Base-by-base conservation (phyloP, 2,797 vertebrate genomes). In the Telmatherina bonti region DNA sequence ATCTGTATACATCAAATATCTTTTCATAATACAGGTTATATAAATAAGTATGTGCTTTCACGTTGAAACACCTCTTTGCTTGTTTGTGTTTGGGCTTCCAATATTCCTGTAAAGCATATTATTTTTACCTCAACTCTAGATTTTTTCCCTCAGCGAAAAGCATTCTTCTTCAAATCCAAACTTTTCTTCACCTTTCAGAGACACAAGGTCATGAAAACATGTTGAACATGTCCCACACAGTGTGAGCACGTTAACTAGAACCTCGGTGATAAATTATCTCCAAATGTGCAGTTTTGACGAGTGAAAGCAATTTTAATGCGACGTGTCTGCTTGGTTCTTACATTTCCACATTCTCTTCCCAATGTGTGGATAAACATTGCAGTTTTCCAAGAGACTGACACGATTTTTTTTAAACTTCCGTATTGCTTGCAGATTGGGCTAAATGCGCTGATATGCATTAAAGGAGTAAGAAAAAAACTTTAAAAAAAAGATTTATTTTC, bases 341-440 rank as follows among this genome's bases (percentile, higher is more conserved):
- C 51, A 47, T 59, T 72, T 69, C 69, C 47, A 43, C 24, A 20
- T 70, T 9, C 24, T 63, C 15, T 24, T 43, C n/a, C 24, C 52
- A 20, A 49, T 24, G 20, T 51, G 56, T 33, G 52, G 59, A 78
- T 1, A 2, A 49, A 53, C 49, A 52, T 49, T 69, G 38, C 62
- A 59, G 69, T 33, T 70, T 59, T 57, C 49, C 62, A 29, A 74
- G 70, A 81, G 71, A 76, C 57, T 67, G 60, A 82, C 70, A 86
- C 49, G 49, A 82, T 83, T 76, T 82, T 76, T 82, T 69, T 72
- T 78, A 49, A 78, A 58, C 74, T 86, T 82, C 74, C 74, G 45
- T 57, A 77, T 61, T 83, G 70, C 85, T 84, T 84, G 68, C 69
- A 85, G 76, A 87, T n/a, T 84, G 83, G 86, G 79, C 70, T 72